Evolutionary conservation across 1,140 invertebrate species (phyloP).

Genomic region (Papilio xuthus): DNA sequence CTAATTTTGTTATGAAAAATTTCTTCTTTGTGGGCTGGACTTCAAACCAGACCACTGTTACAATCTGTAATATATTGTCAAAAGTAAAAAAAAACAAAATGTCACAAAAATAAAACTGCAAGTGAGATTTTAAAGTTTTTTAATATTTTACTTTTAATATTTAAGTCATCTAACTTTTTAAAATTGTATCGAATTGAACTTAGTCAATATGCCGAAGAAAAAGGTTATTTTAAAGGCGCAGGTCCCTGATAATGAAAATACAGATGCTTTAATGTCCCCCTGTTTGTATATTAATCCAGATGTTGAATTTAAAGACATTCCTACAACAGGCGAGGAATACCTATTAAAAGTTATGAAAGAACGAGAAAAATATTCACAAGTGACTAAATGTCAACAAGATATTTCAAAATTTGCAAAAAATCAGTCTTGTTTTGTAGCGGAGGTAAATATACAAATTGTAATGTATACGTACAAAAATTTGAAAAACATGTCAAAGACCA

Average conservation of each 20-base stretch:
- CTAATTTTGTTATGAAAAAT: too few species aligned
- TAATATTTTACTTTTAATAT: not conserved
- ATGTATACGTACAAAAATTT: not conserved
- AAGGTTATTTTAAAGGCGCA: constrained; percentile 48
- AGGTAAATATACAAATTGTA: constrained; percentile 51
- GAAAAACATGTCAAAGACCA: too few species aligned
- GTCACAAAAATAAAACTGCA: not conserved
- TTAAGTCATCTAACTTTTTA: not conserved
- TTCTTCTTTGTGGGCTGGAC: too few species aligned
- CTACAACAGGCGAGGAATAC: constrained; percentile 71
- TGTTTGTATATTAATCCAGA: constrained; percentile 65
- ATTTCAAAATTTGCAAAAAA: constrained; percentile 62
- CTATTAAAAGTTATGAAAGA: constrained; percentile 69
- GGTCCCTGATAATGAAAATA: constrained; percentile 46
- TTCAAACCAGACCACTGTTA: too few species aligned
- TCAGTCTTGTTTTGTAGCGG: constrained; percentile 63
- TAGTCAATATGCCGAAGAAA: constrained; percentile 51
- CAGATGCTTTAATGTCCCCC: constrained; percentile 51
- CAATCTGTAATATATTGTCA: too few species aligned
- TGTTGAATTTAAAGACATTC: constrained; percentile 64
- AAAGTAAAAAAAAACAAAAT: not conserved
- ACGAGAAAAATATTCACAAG: constrained; percentile 57
- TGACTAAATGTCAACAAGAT: constrained; percentile 63
- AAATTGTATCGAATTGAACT: not conserved
- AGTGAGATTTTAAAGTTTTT: not conserved